Base-by-base conservation (phyloP, 2,113 vertebrate species). In the Dissostichus mawsoni region DNA sequence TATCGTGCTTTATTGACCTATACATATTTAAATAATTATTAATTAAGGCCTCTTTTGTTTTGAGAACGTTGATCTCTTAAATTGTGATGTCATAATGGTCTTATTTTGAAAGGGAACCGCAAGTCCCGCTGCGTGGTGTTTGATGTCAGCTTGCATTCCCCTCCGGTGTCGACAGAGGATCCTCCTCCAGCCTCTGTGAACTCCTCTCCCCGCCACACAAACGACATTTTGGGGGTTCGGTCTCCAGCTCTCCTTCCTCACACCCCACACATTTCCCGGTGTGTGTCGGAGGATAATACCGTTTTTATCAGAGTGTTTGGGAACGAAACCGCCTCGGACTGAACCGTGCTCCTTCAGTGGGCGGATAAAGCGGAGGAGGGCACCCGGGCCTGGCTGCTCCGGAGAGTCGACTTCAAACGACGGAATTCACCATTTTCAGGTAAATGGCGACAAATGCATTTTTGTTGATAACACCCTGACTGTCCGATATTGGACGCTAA, bases 321-420 rank as follows among this genome's bases (percentile, higher is more conserved):
- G 62, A 29, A 25, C 45, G 58, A 45, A 69, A 57, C 8, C 56
- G 41, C 5, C 63, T 44, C 70, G 57, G 5, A 69, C 69, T 10
- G 69, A 63, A 74, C 83, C 51, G 84, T 83, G 59, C n/a, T n/a
- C 17, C 84, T 81, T 76, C 82, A 59, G 90, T 87, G 90, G 90
- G 93, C 87, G 92, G 87, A 93, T 91, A 90, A 89, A 90, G 78
- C 90, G 73, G 89, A 90, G 88, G 88, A 86, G 74, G 90, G 91
- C 89, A 93, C 90, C 94, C 93, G 94, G 93, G 94, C 94, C 94
- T 91, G 89, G 87, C 87, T 87, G 91, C 90, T 90, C 88, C 91
- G 91, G 87, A 75, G 79, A 78, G 56, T 89, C 91, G 82, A 71
- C 78, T 86, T 25, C 59, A 82, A 92, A 88, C 89, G 69, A 86